Conservation (phyloP, 2,888 invertebrate species). For the Ormyrus rosae region DNA sequence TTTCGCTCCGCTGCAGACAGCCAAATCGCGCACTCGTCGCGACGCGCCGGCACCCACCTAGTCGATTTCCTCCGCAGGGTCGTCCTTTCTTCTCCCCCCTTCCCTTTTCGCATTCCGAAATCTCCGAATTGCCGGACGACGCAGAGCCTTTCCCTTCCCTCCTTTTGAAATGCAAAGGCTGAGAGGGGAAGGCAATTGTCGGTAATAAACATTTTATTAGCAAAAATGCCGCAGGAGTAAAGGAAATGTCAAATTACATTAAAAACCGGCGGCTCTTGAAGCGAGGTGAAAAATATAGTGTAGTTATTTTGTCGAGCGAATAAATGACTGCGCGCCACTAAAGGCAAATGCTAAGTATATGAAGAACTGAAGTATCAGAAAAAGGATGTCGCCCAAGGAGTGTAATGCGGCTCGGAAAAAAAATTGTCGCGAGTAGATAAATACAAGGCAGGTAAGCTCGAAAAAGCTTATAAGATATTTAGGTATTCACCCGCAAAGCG, state of each 20-base stretch:
- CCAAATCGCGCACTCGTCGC: slow-evolving; percentile 13
- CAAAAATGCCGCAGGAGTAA: too few species aligned
- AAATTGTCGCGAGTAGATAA: slow-evolving; percentile 44
- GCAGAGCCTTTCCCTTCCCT: not conserved
- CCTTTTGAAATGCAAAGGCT: not conserved
- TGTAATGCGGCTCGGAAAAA: not conserved
- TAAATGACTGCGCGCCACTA: too few species aligned
- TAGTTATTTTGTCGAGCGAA: too few species aligned
- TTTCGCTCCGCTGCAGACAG: slow-evolving; percentile 18
- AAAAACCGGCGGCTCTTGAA: too few species aligned
- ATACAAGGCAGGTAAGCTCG: slow-evolving; percentile 18
- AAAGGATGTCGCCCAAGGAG: slow-evolving; percentile 12
- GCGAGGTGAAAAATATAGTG: too few species aligned
- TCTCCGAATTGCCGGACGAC: slow-evolving; percentile 22
- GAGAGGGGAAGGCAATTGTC: too few species aligned
- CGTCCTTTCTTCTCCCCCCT: slow-evolving; percentile 16
- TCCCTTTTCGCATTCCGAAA: slow-evolving; percentile 14
- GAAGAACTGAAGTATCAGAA: slow-evolving; percentile 13
- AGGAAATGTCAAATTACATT: too few species aligned
- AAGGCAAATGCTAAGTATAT: not conserved
- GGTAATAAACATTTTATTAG: too few species aligned
- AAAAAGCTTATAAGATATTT: slow-evolving; percentile 48
- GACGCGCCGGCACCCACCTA: not conserved
- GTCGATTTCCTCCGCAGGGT: not conserved
- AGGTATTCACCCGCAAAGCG: slow-evolving; percentile 47